Evolutionary conservation across 2,797 vertebrate species (phyloP), one percentile per base, ranked within the genome.

Genomic region (Semaprochilodus insignis): DNA sequence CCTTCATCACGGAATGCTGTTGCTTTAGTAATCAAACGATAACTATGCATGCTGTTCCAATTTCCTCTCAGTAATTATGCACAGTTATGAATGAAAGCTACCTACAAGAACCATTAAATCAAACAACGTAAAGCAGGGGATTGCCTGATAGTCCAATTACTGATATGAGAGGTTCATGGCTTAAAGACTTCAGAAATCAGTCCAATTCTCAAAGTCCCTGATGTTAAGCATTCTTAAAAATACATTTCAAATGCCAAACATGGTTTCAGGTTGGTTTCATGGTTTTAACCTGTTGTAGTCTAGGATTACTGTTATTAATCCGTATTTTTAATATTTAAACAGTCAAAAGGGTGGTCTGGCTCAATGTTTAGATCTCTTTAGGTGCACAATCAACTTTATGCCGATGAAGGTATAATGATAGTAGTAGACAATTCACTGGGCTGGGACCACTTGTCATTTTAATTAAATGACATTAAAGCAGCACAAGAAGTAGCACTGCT

Each of bases 61-160:
- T 83, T 88, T 86, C 80, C 84, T 82, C 80, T 80, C 70, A 78
- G 78, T 84, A 86, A 86, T 88, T 84, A 82, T 82, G 75, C 83
- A 73, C 73, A 80, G 74, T 82, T 88, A 84, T 86, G 84, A 88
- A 88, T 88, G 87, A 88, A 84, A 75, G 74, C 75, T 80, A 74
- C 82, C 71, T 77, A 88, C 83, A 66, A 84, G 40, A 82, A 72
- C 40, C 44, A 84, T 82, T 80, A 80, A 82, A 84, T 80, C 36
- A 80, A 76, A 84, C 78, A 74, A 73, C 78, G 52, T 72, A 74
- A 80, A 63, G 21, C 82, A 77, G 19, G 74, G 80, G 69, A 81
- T 84, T 82, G 75, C 82, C 79, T 77, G 84, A 85, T 60, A 65
- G 60, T 69, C 25, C 77, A 80, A 62, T 63, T 80, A 59, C 44